Evolutionary conservation across 2,888 invertebrate species (phyloP).

Genomic region (Elmis aenea): DNA sequence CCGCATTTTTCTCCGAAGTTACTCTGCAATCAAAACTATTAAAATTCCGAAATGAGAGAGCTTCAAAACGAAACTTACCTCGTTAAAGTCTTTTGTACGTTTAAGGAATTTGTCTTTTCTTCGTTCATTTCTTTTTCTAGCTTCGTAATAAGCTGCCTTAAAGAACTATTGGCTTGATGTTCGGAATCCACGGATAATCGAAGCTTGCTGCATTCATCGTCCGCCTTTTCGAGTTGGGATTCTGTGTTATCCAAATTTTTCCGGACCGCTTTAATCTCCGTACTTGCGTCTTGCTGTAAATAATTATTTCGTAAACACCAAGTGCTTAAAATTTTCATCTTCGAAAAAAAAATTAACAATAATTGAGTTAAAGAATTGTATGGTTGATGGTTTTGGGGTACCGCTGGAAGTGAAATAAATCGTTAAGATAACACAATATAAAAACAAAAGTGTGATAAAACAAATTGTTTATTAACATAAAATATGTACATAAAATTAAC

Average conservation of each 20-base stretch:
- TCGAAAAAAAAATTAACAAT: no score
- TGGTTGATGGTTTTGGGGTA: no score
- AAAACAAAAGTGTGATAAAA: no score
- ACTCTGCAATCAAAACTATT: slow-evolving; percentile 49
- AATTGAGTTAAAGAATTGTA: no score
- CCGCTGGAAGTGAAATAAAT: no score
- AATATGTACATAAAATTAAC: no score
- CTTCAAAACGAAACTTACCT: slow-evolving; percentile 31
- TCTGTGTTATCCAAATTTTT: slow-evolving; percentile 44
- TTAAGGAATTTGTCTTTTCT: slow-evolving; percentile 49
- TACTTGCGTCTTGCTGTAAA: slow-evolving; percentile 36
- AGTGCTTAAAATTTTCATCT: not conserved
- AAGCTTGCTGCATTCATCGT: slow-evolving; percentile 50
- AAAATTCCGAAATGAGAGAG: not conserved
- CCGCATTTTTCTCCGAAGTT: slow-evolving; percentile 69
- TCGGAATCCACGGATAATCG: slow-evolving; percentile 52
- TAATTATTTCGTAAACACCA: slow-evolving; percentile 1
- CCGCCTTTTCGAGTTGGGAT: slow-evolving; percentile 48
- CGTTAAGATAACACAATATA: no score
- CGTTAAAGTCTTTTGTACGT: slow-evolving; percentile 45
- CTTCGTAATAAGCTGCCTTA: slow-evolving; percentile 51
- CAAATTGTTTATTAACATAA: no score
- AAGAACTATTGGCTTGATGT: slow-evolving; percentile 49
- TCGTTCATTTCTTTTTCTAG: slow-evolving; percentile 50
- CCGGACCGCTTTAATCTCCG: slow-evolving; percentile 41